phyloP scores from a whole-genome alignment of 2,888 invertebrate species.

The Ypsolopha scabrella region DNA sequence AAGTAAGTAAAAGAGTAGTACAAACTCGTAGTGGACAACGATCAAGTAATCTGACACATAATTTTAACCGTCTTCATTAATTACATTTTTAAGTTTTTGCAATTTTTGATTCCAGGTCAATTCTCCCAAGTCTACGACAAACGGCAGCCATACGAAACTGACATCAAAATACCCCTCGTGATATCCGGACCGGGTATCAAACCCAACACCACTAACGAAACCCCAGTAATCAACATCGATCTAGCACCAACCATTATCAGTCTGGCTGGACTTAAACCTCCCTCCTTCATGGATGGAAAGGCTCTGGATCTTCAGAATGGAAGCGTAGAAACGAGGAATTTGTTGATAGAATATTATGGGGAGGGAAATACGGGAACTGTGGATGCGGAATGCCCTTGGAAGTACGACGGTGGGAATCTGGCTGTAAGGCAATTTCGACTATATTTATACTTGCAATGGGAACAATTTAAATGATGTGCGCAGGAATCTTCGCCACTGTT shows the following conservation, averaged over 20 bases:
- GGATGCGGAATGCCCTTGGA: conserved; percentile 75
- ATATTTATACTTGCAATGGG: no score
- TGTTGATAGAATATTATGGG: conserved; percentile 87
- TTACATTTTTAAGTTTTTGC: no score
- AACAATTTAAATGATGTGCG: no score
- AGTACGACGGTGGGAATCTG: conserved; percentile 63
- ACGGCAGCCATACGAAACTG: conserved; percentile 91
- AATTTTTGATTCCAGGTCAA: conserved; percentile 73
- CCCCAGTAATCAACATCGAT: conserved; percentile 75
- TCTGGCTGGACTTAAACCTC: conserved; percentile 70
- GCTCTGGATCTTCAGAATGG: conserved; percentile 16
- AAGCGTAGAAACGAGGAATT: conserved; percentile 39
- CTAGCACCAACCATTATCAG: conserved; percentile 85
- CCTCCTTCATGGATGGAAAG: conserved; percentile 21
- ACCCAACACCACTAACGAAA: conserved; percentile 52
- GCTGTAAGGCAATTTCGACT: conserved; percentile 58
- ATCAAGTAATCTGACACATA: no score
- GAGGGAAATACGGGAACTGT: conserved; percentile 73
- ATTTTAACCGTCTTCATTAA: no score
- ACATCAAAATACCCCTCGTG: conserved; percentile 85
- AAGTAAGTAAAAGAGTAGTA: no score
- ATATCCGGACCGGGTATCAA: conserved; percentile 80
- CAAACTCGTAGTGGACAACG: no score
- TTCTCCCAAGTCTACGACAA: conserved; percentile 91
- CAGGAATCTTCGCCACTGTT: no score